Evolutionary conservation across 2,113 vertebrate species (phyloP).

Genomic region (Clarias gariepinus): DNA sequence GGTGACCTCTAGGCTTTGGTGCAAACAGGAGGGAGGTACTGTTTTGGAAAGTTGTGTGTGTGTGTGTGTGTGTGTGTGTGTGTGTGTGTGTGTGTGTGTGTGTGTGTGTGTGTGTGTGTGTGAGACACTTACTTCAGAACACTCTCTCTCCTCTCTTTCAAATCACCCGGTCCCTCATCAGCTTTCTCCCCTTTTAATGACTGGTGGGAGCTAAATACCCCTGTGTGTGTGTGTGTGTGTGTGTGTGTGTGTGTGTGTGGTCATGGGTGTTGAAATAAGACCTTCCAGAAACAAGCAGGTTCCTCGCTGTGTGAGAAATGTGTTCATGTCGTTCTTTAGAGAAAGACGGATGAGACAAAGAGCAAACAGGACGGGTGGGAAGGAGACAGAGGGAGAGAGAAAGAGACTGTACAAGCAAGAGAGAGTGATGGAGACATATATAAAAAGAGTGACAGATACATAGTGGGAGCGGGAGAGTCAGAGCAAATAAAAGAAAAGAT

Average conservation of each 20-base stretch:
- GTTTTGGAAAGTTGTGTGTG: slow-evolving; percentile 3
- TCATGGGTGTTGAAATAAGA: background rate
- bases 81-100: slow-evolving; percentile 26
- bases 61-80: slow-evolving; percentile 37
- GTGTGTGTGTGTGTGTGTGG: slow-evolving; percentile 14
- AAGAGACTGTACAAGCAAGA: background rate
- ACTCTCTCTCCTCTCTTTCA: slow-evolving; percentile 21
- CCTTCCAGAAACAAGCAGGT: background rate
- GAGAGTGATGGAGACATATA: background rate
- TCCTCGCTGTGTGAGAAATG: slow-evolving; percentile 7
- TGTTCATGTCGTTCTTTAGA: background rate
- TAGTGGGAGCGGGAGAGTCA: background rate
- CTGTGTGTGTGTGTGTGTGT: slow-evolving; percentile 4
- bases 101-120: slow-evolving; percentile 36
- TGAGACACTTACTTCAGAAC: slow-evolving; percentile 35
- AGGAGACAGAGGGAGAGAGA: background rate
- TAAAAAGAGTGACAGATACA: background rate
- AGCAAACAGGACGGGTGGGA: background rate
- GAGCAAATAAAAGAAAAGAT: background rate
- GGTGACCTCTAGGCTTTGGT: slow-evolving; percentile 30
- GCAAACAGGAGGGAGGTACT: slow-evolving; percentile 33
- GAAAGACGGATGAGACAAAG: background rate
- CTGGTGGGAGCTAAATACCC: slow-evolving; percentile 20
- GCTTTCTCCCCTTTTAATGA: slow-evolving; percentile 19
- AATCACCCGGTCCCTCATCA: background rate